Evolutionary conservation across 2,113 vertebrate genomes (phyloP).

Genomic region (Cercopithecus mona): DNA sequence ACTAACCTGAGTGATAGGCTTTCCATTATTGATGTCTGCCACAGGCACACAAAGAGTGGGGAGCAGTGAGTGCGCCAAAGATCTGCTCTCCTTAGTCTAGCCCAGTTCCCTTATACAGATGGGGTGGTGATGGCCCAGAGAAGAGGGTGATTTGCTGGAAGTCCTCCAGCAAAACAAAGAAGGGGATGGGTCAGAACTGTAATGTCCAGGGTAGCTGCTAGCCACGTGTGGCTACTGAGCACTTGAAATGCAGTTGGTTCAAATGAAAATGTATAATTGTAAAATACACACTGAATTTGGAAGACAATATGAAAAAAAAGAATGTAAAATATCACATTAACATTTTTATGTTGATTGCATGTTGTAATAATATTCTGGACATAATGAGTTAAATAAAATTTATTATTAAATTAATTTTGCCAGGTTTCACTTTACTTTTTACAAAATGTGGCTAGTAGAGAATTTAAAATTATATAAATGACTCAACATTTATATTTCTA

Average conservation of each 20-base stretch:
- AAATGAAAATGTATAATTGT: neutral
- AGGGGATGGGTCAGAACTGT: neutral
- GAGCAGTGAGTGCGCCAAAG: fast-evolving
- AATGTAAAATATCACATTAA: neutral
- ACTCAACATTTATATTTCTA: neutral
- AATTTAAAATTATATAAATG: neutral
- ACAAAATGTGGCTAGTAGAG: neutral
- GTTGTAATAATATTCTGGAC: neutral
- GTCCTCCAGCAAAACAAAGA: neutral
- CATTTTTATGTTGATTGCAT: neutral
- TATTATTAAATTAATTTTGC: neutral
- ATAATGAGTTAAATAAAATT: neutral
- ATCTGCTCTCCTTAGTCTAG: neutral
- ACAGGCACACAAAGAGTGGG: neutral
- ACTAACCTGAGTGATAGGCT: neutral
- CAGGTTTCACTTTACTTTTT: neutral
- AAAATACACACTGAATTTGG: neutral
- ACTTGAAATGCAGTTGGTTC: neutral
- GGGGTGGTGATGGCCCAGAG: neutral
- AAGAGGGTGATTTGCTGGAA: neutral
- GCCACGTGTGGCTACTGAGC: neutral
- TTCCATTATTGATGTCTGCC: conserved; percentile 19
- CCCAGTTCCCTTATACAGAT: neutral
- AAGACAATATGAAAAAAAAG: neutral
- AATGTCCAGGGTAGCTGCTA: neutral